Base-by-base conservation (phyloP, 2,113 vertebrate genomes). In the Silurus asotus region DNA sequence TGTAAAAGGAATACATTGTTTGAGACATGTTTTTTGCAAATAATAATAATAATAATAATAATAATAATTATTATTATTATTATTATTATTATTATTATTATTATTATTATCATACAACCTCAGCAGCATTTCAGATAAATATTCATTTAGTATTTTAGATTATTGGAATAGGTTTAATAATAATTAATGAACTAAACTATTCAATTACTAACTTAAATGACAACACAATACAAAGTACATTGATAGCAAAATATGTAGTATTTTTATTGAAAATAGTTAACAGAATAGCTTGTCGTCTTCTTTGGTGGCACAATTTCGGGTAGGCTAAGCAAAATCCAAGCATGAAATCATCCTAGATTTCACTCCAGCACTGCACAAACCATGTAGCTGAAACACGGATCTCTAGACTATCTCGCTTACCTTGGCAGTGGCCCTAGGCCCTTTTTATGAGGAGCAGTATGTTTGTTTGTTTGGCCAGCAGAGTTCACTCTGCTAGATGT, bases 391-490 rank as follows among this genome's bases (percentile, higher is more conserved):
- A 82, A 89, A 85, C 83, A 87, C 76, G 74, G 72, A 79, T 82
- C 64, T 61, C 49, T 75, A 49, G 67, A 75, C 79, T 85, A 75
- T 79, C n/a, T 45, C 45, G 86, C 86, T 89, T 87, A 85, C 86
- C 83, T 85, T 87, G 86, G 86, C 88, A 87, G 83, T 76, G 79
- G 49, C 72, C 69, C 13, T 20, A n/a, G 48, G 80, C 74, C 76
- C 83, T 80, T 86, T 85, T 87, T 85, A 84, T 81, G 74, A 87
- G 86, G 80, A 85, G 45, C 51, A 72, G 83, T 69, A 81, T 91
- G 88, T 89, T 87, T 90, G 89, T 93, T 92, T 93, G 92, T 93
- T 92, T 92, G 93, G 88, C 91, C 87, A 89, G 89, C 87, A 90
- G 92, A 93, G 93, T 91, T 93, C 92, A 90, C 64, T 19, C 89